Percentiles rank a stretch among this genome's conserved stretches.
Conservation (phyloP, 2,113 vertebrate species). For the Xiphophorus couchianus region DNA sequence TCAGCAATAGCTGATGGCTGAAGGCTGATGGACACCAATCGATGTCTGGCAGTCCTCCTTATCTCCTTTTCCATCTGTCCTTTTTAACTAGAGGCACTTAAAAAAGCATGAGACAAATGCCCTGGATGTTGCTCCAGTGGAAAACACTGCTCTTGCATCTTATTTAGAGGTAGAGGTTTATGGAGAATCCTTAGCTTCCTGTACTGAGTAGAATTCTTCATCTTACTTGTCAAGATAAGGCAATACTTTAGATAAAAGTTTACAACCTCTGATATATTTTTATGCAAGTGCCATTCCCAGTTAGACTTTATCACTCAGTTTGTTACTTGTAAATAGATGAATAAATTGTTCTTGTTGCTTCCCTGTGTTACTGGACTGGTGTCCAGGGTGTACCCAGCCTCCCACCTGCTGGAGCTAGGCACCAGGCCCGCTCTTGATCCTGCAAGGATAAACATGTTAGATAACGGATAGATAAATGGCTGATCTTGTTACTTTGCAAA, state of each 20-base stretch:
- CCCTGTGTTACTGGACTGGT: no score
- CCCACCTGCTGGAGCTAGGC: no score
- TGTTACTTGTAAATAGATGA: no score
- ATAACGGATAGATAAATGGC: no score
- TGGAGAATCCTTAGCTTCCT: background rate
- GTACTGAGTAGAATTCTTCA: background rate
- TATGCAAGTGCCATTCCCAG: background rate
- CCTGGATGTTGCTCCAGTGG: background rate
- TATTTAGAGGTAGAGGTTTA: background rate
- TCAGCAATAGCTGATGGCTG: slow-evolving; percentile 36
- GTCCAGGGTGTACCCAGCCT: no score
- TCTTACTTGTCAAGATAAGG: background rate
- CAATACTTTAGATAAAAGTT: no score
- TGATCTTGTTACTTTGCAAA: slow-evolving; percentile 2
- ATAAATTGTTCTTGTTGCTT: no score
- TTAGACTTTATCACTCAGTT: no score
- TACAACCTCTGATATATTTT: background rate
- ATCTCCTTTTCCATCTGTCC: slow-evolving; percentile 62
- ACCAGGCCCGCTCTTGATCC: no score
- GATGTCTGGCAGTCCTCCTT: slow-evolving; percentile 24
- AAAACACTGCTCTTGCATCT: background rate
- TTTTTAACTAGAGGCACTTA: slow-evolving; percentile 42
- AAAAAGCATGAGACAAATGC: slow-evolving; percentile 20
- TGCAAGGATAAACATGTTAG: no score
- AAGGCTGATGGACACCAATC: slow-evolving; percentile 36